Evolutionary conservation across 2,888 invertebrate species (phyloP), one percentile per base, ranked within the genome.

Genomic region (Caenorhabditis panamensis): DNA sequence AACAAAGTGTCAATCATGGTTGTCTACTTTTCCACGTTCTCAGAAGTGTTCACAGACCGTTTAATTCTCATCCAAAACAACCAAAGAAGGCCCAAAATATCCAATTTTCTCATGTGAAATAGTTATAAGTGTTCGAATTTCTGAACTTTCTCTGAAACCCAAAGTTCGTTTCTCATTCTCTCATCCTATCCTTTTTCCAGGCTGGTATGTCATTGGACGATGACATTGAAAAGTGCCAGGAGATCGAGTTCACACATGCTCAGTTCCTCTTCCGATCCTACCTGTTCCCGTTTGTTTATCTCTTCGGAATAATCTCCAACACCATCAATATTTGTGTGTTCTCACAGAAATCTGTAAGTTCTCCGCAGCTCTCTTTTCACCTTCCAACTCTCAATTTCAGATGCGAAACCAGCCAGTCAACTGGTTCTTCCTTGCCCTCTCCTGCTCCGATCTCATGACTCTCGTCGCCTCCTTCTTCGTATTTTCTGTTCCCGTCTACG

Each of bases 321-420:
- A 59, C 84, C 31, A 82, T 86, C 72, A 89, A 88, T 56, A 83
- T 88, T 31, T 69, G 84, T 18, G 86, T 89, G 24, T 88, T 88
- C 59, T 72, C 87, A 0, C 83, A 85, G 56, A 79, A 84, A 72
- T 75, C 87, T 80, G 88, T 88, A 31, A 36, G 11, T n/a, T 28
- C 18, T 28, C 16, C n/a, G 0, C 16, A 68, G 9, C 9, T 9
- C 31, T 31, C 9, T 31, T 9, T 6, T 9, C 31, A 4, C 41
- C 6, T 41, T 41, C 13, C 13, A 13, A 37, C 24, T 41, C 41
- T 13, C 41, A 16, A 61, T 66, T 85, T 26, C 77, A 88, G 88
- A 89, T 89, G 89, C 82, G 89, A 13, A 73, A 64, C 51, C 88
- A 88, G 36, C 85, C 86, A 11, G 88, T 89, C 11, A 88, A 89